These are phyloP conservation scores for Cotesia glomerata DNA, from an alignment of 1,140 invertebrate species.

Conservation along the genomic window DNA sequence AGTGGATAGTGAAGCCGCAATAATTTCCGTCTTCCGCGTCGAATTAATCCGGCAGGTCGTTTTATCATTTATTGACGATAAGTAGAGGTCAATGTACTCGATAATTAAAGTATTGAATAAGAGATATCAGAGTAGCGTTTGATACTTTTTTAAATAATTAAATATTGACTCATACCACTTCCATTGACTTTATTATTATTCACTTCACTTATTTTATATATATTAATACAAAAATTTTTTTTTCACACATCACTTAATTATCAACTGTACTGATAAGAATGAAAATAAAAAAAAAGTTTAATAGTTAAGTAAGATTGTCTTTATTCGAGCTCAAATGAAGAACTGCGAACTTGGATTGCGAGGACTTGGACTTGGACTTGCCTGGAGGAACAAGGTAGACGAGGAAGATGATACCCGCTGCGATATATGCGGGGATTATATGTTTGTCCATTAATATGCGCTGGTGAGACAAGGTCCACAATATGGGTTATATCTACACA, in stretches of 20 bases:
- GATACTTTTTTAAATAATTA: background rate
- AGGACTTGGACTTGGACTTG: constrained; percentile 26
- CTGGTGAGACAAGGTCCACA: constrained; percentile 48
- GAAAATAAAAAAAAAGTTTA: too few species aligned
- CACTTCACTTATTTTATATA: too few species aligned
- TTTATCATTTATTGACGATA: background rate
- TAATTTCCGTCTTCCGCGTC: constrained; percentile 1
- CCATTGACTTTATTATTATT: too few species aligned
- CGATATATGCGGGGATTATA: constrained; percentile 55
- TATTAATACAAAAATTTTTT: too few species aligned
- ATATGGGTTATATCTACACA: background rate
- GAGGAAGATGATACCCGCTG: constrained; percentile 54
- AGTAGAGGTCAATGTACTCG: background rate
- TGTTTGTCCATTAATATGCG: constrained; percentile 62
- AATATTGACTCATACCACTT: too few species aligned
- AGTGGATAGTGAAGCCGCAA: background rate
- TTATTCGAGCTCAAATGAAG: constrained; percentile 35
- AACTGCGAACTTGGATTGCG: constrained; percentile 35
- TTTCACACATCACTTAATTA: too few species aligned
- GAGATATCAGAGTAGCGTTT: background rate
- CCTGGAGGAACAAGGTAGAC: constrained; percentile 37
- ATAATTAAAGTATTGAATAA: background rate
- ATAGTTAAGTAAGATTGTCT: constrained; percentile 34
- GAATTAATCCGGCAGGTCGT: background rate
- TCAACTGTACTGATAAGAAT: too few species aligned